phyloP scores from a whole-genome alignment of 1,140 invertebrate genomes.

The Drosophila insularis region DNA sequence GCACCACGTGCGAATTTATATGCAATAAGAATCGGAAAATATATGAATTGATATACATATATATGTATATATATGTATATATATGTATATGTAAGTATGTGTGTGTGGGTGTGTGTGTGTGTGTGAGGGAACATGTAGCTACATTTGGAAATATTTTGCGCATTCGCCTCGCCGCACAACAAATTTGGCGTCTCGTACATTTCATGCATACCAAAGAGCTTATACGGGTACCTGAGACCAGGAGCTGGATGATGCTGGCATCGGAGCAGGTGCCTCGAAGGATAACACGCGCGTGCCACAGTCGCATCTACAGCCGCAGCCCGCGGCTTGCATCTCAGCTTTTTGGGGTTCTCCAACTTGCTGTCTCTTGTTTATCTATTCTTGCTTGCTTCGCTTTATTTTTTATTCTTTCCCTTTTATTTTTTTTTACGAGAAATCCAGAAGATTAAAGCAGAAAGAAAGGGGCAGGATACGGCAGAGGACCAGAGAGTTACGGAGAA shows the following conservation, averaged over 20 bases:
- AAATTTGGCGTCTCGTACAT: slow-evolving; percentile 79
- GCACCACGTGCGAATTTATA: slow-evolving; percentile 80
- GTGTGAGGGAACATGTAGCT: slow-evolving; percentile 26
- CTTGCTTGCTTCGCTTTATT: slow-evolving; percentile 35
- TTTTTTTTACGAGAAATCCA: slow-evolving; percentile 57
- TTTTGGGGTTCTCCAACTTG: slow-evolving; percentile 29
- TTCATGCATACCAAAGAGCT: slow-evolving; percentile 80
- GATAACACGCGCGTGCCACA: slow-evolving; percentile 67
- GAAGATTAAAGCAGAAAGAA: slow-evolving; percentile 68
- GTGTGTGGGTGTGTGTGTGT: slow-evolving; percentile 33
- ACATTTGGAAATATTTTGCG: slow-evolving; percentile 63
- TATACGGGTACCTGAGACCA: slow-evolving; percentile 32
- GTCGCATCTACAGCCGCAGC: slow-evolving; percentile 18
- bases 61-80: slow-evolving; percentile 61
- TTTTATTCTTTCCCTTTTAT: slow-evolving; percentile 28
- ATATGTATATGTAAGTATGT: slow-evolving; percentile 17
- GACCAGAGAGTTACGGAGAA: background rate
- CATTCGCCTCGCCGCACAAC: slow-evolving; percentile 80
- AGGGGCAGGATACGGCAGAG: slow-evolving; percentile 14
- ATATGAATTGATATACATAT: slow-evolving; percentile 43
- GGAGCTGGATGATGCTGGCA: slow-evolving; percentile 17
- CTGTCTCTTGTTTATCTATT: slow-evolving; percentile 77
- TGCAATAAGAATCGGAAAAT: slow-evolving; percentile 81
- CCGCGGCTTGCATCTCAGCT: slow-evolving; percentile 46
- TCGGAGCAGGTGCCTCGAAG: slow-evolving; percentile 71